Evolutionary conservation across 2,113 vertebrate species (phyloP).

Genomic region (Aleadryas rufinucha): DNA sequence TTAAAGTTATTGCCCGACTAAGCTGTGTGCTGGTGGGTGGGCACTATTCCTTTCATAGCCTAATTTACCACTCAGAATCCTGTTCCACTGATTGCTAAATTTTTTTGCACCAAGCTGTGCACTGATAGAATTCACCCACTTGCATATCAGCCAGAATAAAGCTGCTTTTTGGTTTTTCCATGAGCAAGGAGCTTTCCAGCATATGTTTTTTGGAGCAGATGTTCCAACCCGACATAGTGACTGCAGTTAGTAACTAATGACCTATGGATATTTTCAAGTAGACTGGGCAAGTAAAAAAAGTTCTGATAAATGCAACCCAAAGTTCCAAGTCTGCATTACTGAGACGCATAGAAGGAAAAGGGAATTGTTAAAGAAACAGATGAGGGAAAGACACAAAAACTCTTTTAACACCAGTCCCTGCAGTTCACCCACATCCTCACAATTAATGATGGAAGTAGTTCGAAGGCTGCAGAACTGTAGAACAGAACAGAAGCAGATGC

Average conservation of each 20-base stretch:
- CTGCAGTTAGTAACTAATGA: neutral
- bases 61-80: neutral
- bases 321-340: neutral
- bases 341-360: neutral
- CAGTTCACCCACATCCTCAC: neutral
- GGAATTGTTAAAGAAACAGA: neutral
- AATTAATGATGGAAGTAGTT: neutral
- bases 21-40: neutral
- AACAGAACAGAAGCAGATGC: neutral
- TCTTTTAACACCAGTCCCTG: neutral
- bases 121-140: neutral
- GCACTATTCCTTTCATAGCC: neutral
- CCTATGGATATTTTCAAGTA: neutral
- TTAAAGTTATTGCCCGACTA: neutral
- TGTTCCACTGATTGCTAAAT: neutral
- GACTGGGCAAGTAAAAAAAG: neutral
- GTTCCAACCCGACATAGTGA: neutral
- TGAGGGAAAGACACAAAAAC: neutral
- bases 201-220: neutral
- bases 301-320: neutral
- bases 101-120: neutral
- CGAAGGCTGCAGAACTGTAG: neutral
- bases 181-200: neutral
- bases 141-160: neutral
- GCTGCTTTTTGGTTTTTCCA: neutral